Evolutionary conservation across 2,888 invertebrate genomes (phyloP), one percentile per base, ranked within the genome.

Genomic region (Stenodema calcarata): DNA sequence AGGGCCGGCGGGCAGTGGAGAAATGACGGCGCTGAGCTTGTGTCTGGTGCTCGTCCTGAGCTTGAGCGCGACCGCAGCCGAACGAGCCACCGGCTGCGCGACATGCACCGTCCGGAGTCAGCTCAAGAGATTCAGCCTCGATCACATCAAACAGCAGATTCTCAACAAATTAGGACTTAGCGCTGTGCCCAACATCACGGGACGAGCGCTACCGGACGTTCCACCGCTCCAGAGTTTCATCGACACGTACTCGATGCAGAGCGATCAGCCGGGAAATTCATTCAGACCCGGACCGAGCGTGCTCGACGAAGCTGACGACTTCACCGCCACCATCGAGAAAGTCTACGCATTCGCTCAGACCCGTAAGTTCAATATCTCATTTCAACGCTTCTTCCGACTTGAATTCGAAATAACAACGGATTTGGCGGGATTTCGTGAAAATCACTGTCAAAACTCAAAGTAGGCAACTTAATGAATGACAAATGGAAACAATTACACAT

Each of bases 271-370:
- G 41, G 69, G 69, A 16, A 28, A 47, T 28, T 86, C 86, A 18
- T 87, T 84, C 80, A 84, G 50, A 47, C 50, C 83, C 89, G 90
- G 69, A 88, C 89, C 82, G 86, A 54, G 78, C 42, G n/a, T 87
- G 42, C 50, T 85, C n/a, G 92, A 93, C 91, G 92, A 94, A 91
- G 92, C 93, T 88, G 94, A 95, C 90, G 94, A 94, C 91, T 94
- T 93, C 92, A 93, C 94, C 90, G 93, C 94, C 89, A 93, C 93
- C 90, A 94, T 94, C 88, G 93, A 95, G 91, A 94, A 93, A 90
- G 93, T 95, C 90, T 92, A 95, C 91, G 93, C 94, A 89, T 95
- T 95, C 92, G 94, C 94, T 90, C 94, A 89, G 78, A 88, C 88
- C 83, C 89, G 90, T 90, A 86, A 89, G 90, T 89, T 88, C 54